Evolutionary conservation across 2,797 vertebrate genomes (phyloP).

Genomic region (Lepus townsendii): DNA sequence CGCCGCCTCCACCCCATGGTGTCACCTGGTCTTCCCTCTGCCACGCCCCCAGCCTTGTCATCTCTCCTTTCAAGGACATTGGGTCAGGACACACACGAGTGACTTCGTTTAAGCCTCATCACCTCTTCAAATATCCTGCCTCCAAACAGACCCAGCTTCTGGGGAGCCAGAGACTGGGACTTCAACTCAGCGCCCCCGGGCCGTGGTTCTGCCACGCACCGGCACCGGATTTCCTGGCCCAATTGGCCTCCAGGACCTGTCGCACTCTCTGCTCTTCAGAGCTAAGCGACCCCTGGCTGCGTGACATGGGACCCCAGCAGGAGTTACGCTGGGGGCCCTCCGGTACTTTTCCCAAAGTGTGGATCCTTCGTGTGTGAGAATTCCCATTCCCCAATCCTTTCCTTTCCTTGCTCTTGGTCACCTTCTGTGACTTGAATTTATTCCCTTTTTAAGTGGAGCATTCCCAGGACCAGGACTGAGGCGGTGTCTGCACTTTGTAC

Average conservation of each 20-base stretch:
- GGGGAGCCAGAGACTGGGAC: neutral
- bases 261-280: neutral
- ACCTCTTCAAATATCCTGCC: too few relatives aligned
- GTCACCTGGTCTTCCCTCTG: neutral
- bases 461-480: neutral
- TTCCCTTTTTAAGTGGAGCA: neutral
- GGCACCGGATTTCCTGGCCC: neutral
- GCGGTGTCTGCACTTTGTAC: neutral
- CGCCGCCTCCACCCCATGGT: neutral
- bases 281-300: neutral
- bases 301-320: neutral
- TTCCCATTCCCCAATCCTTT: neutral
- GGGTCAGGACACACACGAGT: too few relatives aligned
- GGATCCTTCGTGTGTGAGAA: too few relatives aligned
- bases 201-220: too few relatives aligned
- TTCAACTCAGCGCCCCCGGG: too few relatives aligned
- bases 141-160: neutral
- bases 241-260: fast-evolving
- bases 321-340: neutral
- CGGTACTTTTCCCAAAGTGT: neutral
- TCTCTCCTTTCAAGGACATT: neutral
- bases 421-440: neutral
- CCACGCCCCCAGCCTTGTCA: neutral
- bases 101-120: neutral
- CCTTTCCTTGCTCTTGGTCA: neutral